Conservation (phyloP, 2,113 vertebrate genomes). For the Odontesthes bonariensis region DNA sequence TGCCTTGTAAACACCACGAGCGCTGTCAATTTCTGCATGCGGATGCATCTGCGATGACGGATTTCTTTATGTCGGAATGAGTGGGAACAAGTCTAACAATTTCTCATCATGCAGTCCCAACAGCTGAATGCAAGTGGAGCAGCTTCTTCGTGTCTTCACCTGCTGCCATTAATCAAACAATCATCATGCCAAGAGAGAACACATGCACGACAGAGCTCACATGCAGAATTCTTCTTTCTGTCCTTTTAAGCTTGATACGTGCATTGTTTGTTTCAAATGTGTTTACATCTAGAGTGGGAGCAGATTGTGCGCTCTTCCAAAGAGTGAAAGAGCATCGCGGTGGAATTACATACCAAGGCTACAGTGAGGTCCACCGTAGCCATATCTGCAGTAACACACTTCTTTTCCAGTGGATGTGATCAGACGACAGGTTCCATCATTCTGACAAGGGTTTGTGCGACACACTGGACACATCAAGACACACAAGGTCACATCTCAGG, state of each 20-base stretch:
- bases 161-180: constrained; percentile 23
- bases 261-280: not conserved
- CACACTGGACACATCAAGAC: constrained; percentile 82
- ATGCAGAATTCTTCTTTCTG: not conserved
- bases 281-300: not conserved
- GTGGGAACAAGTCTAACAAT: constrained; percentile 35
- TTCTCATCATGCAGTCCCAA: not conserved
- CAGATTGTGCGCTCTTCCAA: not conserved
- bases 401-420: constrained; percentile 77
- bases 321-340: not conserved
- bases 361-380: constrained; percentile 85
- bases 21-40: not conserved
- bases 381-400: constrained; percentile 85
- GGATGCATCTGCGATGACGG: constrained; percentile 15
- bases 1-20: constrained; percentile 13
- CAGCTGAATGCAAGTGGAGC: constrained; percentile 10
- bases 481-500: constrained; percentile 7
- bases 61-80: constrained; percentile 14
- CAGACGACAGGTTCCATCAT: constrained; percentile 87
- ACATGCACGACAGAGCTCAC: not conserved
- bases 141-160: constrained; percentile 47
- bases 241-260: not conserved
- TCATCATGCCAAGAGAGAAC: not conserved
- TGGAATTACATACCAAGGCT: constrained; percentile 86
- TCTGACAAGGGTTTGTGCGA: constrained; percentile 84